These are phyloP conservation scores for Xyrauchen texanus DNA, from an alignment of 2,113 vertebrate genomes.

Conservation along the genomic window DNA sequence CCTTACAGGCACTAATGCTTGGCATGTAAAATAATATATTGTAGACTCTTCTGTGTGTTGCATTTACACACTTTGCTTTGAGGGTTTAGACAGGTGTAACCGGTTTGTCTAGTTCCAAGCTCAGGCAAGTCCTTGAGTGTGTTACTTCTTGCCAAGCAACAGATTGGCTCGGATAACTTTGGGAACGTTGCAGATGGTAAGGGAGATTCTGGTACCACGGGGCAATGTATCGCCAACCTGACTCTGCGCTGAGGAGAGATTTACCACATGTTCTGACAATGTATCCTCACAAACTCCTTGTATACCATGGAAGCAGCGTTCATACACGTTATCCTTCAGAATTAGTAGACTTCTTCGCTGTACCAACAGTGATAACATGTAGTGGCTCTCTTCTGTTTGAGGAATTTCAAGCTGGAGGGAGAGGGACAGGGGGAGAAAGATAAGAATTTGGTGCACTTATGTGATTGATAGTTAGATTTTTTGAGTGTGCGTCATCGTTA, in stretches of 20 bases:
- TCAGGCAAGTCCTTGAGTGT: background rate
- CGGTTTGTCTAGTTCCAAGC: constrained; percentile 15
- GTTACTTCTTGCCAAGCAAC: constrained; percentile 72
- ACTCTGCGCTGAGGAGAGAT: constrained; percentile 61
- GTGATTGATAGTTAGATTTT: too few relatives aligned
- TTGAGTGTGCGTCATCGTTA: background rate
- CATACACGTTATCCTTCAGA: constrained; percentile 80
- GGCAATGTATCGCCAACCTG: constrained; percentile 66
- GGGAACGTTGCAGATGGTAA: constrained; percentile 88
- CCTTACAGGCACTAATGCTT: too few relatives aligned
- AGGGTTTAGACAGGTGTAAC: background rate
- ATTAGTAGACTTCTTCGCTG: constrained; percentile 82
- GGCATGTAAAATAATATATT: background rate
- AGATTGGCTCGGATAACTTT: constrained; percentile 79
- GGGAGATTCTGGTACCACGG: constrained; percentile 80
- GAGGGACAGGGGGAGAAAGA: background rate
- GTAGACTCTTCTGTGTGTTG: background rate
- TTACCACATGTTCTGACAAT: constrained; percentile 72
- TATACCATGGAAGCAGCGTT: constrained; percentile 83
- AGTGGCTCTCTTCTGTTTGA: constrained; percentile 76
- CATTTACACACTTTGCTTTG: background rate
- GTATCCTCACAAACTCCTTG: constrained; percentile 61
- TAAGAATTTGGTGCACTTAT: too few relatives aligned
- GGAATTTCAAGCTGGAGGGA: constrained; percentile 27
- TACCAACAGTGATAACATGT: constrained; percentile 78